Evolutionary conservation across 2,797 vertebrate genomes (phyloP).

Genomic region (Coregonus sp.): DNA sequence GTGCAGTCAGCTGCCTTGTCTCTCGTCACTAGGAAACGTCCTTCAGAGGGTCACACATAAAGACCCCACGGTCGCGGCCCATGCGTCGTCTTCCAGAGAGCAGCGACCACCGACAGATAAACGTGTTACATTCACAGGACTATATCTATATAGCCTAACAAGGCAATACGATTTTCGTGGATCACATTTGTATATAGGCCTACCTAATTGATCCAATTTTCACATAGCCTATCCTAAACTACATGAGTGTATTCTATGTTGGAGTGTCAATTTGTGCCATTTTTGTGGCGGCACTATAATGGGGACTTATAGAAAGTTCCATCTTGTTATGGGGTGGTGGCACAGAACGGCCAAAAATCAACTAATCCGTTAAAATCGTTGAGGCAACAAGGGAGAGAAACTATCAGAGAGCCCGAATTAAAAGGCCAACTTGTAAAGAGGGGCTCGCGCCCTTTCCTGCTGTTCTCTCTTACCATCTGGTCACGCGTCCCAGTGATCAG

Average conservation of each 20-base stretch:
- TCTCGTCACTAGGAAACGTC: not conserved
- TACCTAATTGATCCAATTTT: too few species aligned
- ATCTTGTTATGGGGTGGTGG: not conserved
- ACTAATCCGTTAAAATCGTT: not conserved
- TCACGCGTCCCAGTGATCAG: conserved; percentile 33
- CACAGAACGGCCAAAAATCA: not conserved
- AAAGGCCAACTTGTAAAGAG: conserved; percentile 4
- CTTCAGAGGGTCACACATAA: not conserved
- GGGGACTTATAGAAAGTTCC: not conserved
- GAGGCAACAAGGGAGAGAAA: not conserved
- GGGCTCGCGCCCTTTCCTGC: conserved; percentile 6
- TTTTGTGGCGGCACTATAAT: conserved; percentile 1
- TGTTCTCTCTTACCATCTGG: conserved; percentile 46
- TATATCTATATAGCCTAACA: too few species aligned
- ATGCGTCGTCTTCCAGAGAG: not conserved
- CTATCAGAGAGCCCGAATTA: not conserved
- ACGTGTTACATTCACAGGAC: not conserved
- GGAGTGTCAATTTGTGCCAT: not conserved
- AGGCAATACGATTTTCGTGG: too few species aligned
- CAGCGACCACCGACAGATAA: not conserved
- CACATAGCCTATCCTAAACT: too few species aligned
- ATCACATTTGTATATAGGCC: too few species aligned
- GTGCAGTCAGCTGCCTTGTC: conserved; percentile 16
- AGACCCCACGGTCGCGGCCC: not conserved
- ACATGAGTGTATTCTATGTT: not conserved